Conservation (phyloP, 2,888 invertebrate species). For the Bellardia pandia region DNA sequence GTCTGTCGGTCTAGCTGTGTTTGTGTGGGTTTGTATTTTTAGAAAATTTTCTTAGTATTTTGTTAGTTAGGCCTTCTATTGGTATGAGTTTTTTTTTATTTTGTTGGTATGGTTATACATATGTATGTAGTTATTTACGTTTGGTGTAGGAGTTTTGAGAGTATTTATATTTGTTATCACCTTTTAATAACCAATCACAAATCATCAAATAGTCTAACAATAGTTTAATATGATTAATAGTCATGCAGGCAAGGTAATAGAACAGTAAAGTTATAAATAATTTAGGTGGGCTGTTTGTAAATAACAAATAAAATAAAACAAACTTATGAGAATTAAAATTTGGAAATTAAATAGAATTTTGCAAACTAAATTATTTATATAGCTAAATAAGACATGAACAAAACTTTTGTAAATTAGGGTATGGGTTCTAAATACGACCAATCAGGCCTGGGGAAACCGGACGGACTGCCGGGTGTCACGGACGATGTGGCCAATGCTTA, state of each 20-base stretch:
- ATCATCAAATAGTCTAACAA: slow-evolving; percentile 8
- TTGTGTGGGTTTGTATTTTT: slow-evolving; percentile 28
- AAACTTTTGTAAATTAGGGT: too few species aligned
- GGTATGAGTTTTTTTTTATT: background rate
- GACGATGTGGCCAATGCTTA: too few species aligned
- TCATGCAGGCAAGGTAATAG: slow-evolving; percentile 19
- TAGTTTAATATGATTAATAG: slow-evolving; percentile 25
- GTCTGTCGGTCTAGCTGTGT: background rate
- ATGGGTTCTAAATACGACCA: too few species aligned
- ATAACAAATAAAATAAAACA: background rate
- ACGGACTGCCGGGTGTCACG: too few species aligned
- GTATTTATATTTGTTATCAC: background rate
- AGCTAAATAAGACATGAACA: too few species aligned
- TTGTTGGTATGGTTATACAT: background rate
- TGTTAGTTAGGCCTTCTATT: background rate
- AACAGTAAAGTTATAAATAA: background rate
- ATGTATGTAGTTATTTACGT: background rate
- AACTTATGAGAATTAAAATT: background rate
- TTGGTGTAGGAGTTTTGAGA: slow-evolving; percentile 32
- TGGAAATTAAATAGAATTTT: too few species aligned
- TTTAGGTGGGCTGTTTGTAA: background rate
- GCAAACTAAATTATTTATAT: too few species aligned
- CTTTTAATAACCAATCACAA: slow-evolving; percentile 54
- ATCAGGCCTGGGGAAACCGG: too few species aligned
- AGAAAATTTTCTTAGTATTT: background rate